Evolutionary conservation across 2,888 invertebrate species (phyloP), one percentile per base, ranked within the genome.

Genomic region (Anorthoa munda): DNA sequence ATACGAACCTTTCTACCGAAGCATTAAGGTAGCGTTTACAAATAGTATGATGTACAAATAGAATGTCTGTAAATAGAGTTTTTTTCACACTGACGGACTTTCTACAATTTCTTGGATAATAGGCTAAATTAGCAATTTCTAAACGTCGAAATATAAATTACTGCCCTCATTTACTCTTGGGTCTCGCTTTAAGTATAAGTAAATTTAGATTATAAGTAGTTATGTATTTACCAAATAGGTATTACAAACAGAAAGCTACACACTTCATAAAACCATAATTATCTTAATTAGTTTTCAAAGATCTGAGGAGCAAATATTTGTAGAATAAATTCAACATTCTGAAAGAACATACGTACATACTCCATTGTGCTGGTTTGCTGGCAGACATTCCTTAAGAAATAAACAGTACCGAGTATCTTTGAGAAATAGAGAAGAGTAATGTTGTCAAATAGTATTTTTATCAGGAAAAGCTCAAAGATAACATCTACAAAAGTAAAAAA

Each of bases 211-310:
- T 39, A 39, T 39, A 9, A 39, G 7, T 39, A 39, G 9, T 9
- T 9, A 39, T 39, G 39, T 39, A 9, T 39, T 9, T 9, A 9
- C 7, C 45, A 15, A 26, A 12, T n/a, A 45, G 17, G 2, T 23
- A 60, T 31, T 46, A 31, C 9, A 46, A 51, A n/a, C 21, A 21
- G 46, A 31, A 53, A 60, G 17, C 12, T 15, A 26, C 17, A 60
- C 26, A 21, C 31, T 26, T 39, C 31, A 53, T 26, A 23, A 60
- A 53, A 59, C n/a, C 39, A 21, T 21, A 45, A 17, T 12, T 17
- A 65, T 59, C 11, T 39, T 53, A 59, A 53, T 48, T 75, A 59
- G 17, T 48, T 59, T 75, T 26, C 9, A 48, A 48, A 26, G 18
- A 7, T 48, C 4, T 39, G n/a, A 63, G 12, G 18, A 31, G 31